Percentiles rank a stretch among this genome's conserved stretches.
Evolutionary conservation across 2,888 invertebrate genomes (phyloP).

Genomic region (Quadriops clusia): DNA sequence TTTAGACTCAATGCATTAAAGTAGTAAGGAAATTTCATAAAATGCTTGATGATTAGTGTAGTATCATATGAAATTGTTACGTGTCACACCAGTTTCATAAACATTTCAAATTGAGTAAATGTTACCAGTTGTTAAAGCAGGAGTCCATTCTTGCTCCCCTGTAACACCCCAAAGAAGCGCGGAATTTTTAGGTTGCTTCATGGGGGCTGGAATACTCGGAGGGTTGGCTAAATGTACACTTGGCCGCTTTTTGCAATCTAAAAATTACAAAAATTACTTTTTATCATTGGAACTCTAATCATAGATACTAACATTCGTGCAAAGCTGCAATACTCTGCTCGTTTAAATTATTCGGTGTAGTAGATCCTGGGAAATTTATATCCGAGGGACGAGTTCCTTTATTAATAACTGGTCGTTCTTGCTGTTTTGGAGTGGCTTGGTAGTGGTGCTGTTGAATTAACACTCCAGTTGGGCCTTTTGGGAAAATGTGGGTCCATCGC

Average conservation of each 20-base stretch:
- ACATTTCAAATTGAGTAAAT: constrained; percentile 7
- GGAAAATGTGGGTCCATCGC: constrained; percentile 98
- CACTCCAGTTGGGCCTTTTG: constrained; percentile 83
- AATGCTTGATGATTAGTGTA: no score
- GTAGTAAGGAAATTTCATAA: no score
- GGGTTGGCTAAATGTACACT: constrained; percentile 16
- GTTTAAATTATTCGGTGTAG: no score
- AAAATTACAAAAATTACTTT: constrained; percentile 6
- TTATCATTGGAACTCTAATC: constrained; percentile 1
- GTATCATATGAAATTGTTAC: no score
- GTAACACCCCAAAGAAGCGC: constrained; percentile 87
- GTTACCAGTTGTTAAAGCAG: constrained; percentile 84
- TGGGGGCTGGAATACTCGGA: constrained; percentile 17
- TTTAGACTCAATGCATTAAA: no score
- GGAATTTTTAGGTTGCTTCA: constrained; percentile 40
- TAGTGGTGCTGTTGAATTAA: constrained; percentile 89
- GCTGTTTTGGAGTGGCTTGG: constrained; percentile 58
- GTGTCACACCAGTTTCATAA: no score
- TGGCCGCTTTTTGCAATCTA: constrained; percentile 34
- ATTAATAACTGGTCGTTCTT: constrained; percentile 22
- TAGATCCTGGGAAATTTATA: constrained; percentile 3
- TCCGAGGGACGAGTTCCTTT: constrained; percentile 3
- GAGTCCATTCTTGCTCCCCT: constrained; percentile 95
- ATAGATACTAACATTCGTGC: constrained; percentile 40
- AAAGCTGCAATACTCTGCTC: constrained; percentile 33